phyloP scores from a whole-genome alignment of 2,797 vertebrate species.

The Falco concolor region DNA sequence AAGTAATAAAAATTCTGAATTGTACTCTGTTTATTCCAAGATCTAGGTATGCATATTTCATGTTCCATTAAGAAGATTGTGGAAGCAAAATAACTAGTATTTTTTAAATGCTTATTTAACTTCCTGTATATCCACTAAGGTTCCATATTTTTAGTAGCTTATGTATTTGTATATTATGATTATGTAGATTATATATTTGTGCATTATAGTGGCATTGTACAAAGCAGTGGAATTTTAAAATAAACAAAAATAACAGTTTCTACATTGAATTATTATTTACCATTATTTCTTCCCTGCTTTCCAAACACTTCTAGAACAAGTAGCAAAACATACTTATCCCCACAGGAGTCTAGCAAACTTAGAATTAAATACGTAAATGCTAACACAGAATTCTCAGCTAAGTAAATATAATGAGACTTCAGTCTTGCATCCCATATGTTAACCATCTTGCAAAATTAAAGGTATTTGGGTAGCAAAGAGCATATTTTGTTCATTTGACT shows the following conservation, averaged over 20 bases:
- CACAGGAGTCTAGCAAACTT: background rate
- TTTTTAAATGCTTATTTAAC: background rate
- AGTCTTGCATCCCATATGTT: background rate
- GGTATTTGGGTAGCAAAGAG: background rate
- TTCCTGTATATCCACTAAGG: background rate
- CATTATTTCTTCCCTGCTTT: background rate
- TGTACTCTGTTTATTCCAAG: background rate
- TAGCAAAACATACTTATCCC: background rate
- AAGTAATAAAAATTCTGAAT: background rate
- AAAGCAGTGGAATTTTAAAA: background rate
- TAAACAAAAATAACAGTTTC: background rate
- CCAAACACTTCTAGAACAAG: background rate
- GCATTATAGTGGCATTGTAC: background rate
- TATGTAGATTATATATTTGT: background rate
- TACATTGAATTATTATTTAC: background rate
- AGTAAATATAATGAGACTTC: background rate
- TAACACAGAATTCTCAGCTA: background rate
- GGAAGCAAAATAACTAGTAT: background rate
- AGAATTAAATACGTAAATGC: background rate
- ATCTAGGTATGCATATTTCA: background rate
- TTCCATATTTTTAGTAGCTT: background rate
- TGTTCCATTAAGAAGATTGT: background rate
- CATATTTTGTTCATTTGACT: background rate
- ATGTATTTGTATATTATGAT: too few species aligned
- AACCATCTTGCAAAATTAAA: background rate